Evolutionary conservation across 1,140 invertebrate species (phyloP).

Genomic region (Leptinotarsa lineolata): DNA sequence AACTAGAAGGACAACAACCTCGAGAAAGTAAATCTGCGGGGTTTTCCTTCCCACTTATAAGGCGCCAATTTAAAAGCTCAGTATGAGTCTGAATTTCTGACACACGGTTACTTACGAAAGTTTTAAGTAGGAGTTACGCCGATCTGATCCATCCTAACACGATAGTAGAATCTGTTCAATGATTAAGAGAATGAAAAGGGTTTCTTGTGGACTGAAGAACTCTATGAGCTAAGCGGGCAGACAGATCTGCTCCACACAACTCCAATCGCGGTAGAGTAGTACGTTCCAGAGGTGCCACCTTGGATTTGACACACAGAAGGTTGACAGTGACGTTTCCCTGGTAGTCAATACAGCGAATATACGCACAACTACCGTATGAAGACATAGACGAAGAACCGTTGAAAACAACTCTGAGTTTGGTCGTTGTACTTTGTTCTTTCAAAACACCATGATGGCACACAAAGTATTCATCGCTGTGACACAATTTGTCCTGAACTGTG

Average conservation of each 20-base stretch:
- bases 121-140: too few relatives aligned
- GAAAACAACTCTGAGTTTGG: conserved; percentile 49
- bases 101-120: too few relatives aligned
- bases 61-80: too few relatives aligned
- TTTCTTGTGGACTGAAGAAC: conserved; percentile 41
- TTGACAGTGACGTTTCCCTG: too few relatives aligned
- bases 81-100: too few relatives aligned
- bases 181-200: conserved; percentile 12
- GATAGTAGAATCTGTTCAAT: conserved; percentile 30
- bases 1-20: too few relatives aligned
- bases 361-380: too few relatives aligned
- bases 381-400: conserved; percentile 50
- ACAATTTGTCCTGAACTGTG: background rate
- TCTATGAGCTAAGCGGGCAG: conserved; percentile 36
- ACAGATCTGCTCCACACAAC: conserved; percentile 30
- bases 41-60: too few relatives aligned
- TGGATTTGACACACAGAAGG: conserved; percentile 53
- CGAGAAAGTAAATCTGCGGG: too few relatives aligned
- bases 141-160: conserved; percentile 35
- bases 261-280: conserved; percentile 36
- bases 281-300: conserved; percentile 55
- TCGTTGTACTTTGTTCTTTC: conserved; percentile 36
- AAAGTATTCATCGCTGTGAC: conserved; percentile 38
- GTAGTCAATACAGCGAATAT: too few relatives aligned
- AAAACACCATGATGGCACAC: conserved; percentile 50